Evolutionary conservation across 2,888 invertebrate species (phyloP), one percentile per base, ranked within the genome.

Genomic region (Halictus ligatus): DNA sequence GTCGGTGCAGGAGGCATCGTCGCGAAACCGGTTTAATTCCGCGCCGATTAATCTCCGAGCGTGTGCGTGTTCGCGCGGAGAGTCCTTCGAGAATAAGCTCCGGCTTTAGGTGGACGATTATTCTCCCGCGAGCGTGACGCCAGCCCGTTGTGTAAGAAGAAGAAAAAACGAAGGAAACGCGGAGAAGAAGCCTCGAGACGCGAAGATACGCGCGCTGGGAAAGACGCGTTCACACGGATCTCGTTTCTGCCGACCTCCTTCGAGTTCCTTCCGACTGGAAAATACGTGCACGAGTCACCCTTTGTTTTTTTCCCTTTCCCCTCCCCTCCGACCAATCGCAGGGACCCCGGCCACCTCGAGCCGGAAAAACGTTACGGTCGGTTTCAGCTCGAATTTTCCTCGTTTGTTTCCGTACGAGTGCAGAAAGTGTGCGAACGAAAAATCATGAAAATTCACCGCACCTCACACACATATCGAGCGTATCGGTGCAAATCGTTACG

Each of bases 1-100:
- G 40, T 50, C 29, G 54, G 48, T 8, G 78, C 25, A 48, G 67
- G 74, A 54, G 81, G 72, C 48, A 50, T 74, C 72, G 75, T 71
- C 69, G 81, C 25, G 21, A 69, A 90, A 90, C 90, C 89, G 89
- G 91, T 90, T 90, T 86, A 82, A 90, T 89, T 90, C 90, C 74
- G 90, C 87, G 79, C 67, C 84, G 89, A 80, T 90, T 90, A 89
- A 84, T 86, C 82, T 69, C 75, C 35, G 72, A 35, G 64, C 58
- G n/a, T 69, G 79, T 21, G 73, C 69, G 50, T 67, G 58, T 40
- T 43, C 69, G 69, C n/a, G 69, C 69, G 69, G 18, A 35, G n/a
- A 71, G 43, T 72, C 80, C 78, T 21, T 40, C 58, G 12, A 79
- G 46, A 75, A 78, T 40, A 71, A 71, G 67, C 29, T 7, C 48